Base-by-base conservation (phyloP, 2,113 vertebrate genomes). In the Diadophis punctatus region DNA sequence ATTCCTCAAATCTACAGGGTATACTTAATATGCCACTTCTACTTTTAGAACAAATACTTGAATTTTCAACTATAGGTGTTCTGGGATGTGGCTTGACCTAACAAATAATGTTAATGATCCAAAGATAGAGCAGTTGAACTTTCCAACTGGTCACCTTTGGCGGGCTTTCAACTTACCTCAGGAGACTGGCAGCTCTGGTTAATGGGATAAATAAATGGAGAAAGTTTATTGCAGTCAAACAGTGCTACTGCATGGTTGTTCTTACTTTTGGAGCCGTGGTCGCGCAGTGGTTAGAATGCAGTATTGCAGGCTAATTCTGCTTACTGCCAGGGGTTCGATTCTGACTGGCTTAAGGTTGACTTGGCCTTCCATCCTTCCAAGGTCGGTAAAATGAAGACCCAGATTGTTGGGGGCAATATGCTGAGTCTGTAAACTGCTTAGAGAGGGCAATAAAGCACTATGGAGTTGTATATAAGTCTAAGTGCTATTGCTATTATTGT, bases 81-180 rank as follows among this genome's bases (percentile, higher is more conserved):
- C 88, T 30, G 96, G 93, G 95, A 96, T 94, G 87, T 93, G 95
- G 93, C 94, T 94, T 97, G 97, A 95, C 95, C 96, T 96, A 96
- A 96, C 94, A 97, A 95, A 91, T 90, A 95, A 51, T 60, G 84
- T 96, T 96, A 97, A 95, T 96, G 96, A 95, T 93, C 96, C 97
- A 96, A 95, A 97, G 95, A 96, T 93, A 97, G 96, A 95, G 92
- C 93, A 94, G 93, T 93, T 95, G 96, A 97, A 96, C 94, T 96
- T 97, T 96, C 92, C 92, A 93, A 80, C 90, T 95, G 51, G 43
- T 89, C 91, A 92, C 94, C 90, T 94, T 94, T 95, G 93, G 94
- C 88, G 22, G 48, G 91, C 94, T 93, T 96, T 95, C 95, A 93
- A 30, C 7, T 93, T 95, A 90, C 90, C 96, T 94, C 95, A 93